Conservation (phyloP, 2,888 invertebrate species). For the Lycophotia porphyrea region DNA sequence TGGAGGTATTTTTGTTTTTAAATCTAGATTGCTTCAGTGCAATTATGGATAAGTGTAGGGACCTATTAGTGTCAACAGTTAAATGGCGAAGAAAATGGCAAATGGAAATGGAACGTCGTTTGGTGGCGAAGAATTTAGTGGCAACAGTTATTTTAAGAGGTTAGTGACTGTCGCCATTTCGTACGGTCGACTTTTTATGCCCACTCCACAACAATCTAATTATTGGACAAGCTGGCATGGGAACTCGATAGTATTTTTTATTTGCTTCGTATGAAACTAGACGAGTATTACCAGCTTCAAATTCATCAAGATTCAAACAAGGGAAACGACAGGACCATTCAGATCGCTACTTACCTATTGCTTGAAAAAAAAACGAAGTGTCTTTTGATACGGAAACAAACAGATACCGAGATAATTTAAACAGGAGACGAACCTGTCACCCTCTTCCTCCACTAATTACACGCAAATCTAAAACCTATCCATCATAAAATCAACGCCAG, state of each 20-base stretch:
- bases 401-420: neutral
- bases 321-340: neutral
- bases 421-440: neutral
- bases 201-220: neutral
- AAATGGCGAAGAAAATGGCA: too few relatives aligned
- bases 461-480: conserved; percentile 52
- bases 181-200: neutral
- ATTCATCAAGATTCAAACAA: neutral
- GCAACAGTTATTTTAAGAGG: conserved; percentile 11
- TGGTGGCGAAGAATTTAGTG: conserved; percentile 11
- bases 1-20: conserved; percentile 30
- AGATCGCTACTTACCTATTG: too few relatives aligned
- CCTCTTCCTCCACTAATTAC: conserved; percentile 16
- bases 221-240: neutral
- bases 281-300: neutral
- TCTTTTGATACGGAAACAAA: neutral
- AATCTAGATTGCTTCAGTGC: conserved; percentile 20
- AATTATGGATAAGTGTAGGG: conserved; percentile 22
- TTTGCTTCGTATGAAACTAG: neutral
- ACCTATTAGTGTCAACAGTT: conserved; percentile 13
- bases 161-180: neutral
- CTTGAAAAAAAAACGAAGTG: neutral
- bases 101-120: too few relatives aligned
- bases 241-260: neutral
- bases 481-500: conserved; percentile 64